Conservation (phyloP, 2,113 vertebrate species). For the Malurus alboscapulatus region DNA sequence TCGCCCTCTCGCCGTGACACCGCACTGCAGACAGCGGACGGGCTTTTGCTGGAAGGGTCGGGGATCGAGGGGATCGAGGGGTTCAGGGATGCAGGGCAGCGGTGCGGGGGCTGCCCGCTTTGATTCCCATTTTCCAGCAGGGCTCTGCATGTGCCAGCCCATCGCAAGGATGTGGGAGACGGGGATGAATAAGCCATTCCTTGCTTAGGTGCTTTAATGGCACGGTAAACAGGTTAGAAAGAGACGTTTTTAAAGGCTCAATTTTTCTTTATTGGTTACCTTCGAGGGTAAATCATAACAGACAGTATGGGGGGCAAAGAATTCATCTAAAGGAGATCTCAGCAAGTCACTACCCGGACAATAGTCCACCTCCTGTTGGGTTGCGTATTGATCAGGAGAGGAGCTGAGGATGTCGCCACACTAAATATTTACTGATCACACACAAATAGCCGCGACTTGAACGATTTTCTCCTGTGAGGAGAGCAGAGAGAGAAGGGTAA, state of each 20-base stretch:
- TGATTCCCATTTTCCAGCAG: not conserved
- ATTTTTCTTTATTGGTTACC: conserved; percentile 32
- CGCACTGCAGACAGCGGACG: not conserved
- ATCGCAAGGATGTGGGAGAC: not conserved
- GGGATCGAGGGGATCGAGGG: not conserved
- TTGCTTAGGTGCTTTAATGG: conserved; percentile 60
- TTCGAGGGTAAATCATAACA: conserved; percentile 69
- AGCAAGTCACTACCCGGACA: conserved; percentile 78
- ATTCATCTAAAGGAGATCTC: conserved; percentile 70
- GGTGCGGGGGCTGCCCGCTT: not conserved
- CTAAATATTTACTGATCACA: conserved; percentile 99
- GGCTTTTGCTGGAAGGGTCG: not conserved
- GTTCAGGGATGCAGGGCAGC: not conserved
- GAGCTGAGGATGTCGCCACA: conserved; percentile 88
- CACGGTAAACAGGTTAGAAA: conserved; percentile 72
- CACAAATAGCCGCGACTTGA: conserved; percentile 88
- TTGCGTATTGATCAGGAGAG: conserved; percentile 88
- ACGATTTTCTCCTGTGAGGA: conserved; percentile 87
- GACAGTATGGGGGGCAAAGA: conserved; percentile 47
- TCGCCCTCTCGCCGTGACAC: not conserved
- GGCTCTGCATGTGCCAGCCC: conserved; percentile 16
- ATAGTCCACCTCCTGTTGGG: conserved; percentile 81
- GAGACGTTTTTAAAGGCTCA: conserved; percentile 58
- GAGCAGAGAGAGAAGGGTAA: conserved; percentile 83
- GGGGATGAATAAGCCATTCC: not conserved